A percentile compares a stretch with the other conserved stretches of the same genome.
These are phyloP conservation scores for Nerophis ophidion DNA, from an alignment of 2,113 vertebrate genomes.

Conservation along the genomic window DNA sequence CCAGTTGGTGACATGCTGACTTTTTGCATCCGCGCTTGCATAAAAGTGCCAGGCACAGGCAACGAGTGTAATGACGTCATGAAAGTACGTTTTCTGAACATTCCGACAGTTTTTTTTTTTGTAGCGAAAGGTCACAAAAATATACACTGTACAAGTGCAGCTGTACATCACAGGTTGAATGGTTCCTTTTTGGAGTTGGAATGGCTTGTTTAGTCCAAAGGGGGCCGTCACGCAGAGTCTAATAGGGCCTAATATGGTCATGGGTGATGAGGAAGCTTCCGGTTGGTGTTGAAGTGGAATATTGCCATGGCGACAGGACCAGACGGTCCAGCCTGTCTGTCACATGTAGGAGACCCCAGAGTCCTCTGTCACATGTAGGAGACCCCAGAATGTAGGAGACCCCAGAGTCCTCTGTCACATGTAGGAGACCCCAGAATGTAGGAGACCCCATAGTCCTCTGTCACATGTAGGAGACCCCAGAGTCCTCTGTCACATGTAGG, in stretches of 20 bases:
- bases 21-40: slow-evolving; percentile 50
- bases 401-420: too few species aligned
- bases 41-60: slow-evolving; percentile 56
- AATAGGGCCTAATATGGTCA: slow-evolving; percentile 2
- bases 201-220: slow-evolving; percentile 34
- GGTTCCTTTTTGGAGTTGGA: slow-evolving; percentile 40
- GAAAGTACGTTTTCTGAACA: slow-evolving; percentile 16
- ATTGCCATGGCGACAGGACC: slow-evolving; percentile 31
- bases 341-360: too few species aligned
- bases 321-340: slow-evolving; percentile 45
- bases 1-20: slow-evolving; percentile 4
- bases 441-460: too few species aligned
- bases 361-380: too few species aligned
- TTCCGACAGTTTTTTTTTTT: background rate
- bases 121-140: slow-evolving; percentile 23
- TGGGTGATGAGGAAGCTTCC: slow-evolving; percentile 1
- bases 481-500: too few species aligned
- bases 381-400: too few species aligned
- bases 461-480: too few species aligned
- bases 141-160: slow-evolving; percentile 37
- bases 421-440: too few species aligned
- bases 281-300: background rate
- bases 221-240: slow-evolving; percentile 9
- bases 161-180: slow-evolving; percentile 62
- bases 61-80: slow-evolving; percentile 23